Base-by-base conservation (phyloP, 2,797 vertebrate species). In the Hippoglossus hippoglossus region DNA sequence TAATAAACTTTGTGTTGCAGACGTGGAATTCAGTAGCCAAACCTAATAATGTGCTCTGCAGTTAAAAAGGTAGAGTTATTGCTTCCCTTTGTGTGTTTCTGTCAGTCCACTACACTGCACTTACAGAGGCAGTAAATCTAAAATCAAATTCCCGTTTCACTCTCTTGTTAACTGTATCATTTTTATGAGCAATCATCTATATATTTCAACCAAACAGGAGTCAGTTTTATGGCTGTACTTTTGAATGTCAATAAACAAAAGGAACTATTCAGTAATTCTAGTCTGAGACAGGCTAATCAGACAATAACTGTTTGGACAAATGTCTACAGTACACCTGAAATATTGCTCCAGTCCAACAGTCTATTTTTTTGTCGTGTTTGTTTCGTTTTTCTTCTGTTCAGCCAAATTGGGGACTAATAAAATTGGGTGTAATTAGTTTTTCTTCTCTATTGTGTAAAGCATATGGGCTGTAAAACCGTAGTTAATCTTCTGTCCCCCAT, bases 351-450 rank as follows among this genome's bases (percentile, higher is more conserved):
- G 60, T 58, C 25, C 11, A 61, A 69, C 34, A 18, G 61, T 67
- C 41, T 54, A 13, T 56, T 16, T 46, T 19, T 7, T 50, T 59
- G 18, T 46, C 44, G 7, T 47, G 19, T 72, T 77, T 86, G 68
- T 50, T 54, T n/a, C 73, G 64, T 80, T 84, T 76, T 67, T 55
- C 74, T 25, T 39, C 36, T 16, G 39, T 39, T 83, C 71, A 51
- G 65, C 81, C 76, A 78, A 67, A 15, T 25, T 26, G 51, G 26
- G 18, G 12, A 34, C 59, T 24, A 0, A 71, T 3, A 53, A 22
- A 73, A 59, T 9, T 62, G 12, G 11, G 8, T 53, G 6, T 73
- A 21, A 62, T 52, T 13, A 2, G 19, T 62, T 67, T 60, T 68
- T 56, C 1, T 58, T 72, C 55, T 70, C 9, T 58, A 28, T 39